Evolutionary conservation across 2,797 vertebrate genomes (phyloP).

Genomic region (Catharus ustulatus): DNA sequence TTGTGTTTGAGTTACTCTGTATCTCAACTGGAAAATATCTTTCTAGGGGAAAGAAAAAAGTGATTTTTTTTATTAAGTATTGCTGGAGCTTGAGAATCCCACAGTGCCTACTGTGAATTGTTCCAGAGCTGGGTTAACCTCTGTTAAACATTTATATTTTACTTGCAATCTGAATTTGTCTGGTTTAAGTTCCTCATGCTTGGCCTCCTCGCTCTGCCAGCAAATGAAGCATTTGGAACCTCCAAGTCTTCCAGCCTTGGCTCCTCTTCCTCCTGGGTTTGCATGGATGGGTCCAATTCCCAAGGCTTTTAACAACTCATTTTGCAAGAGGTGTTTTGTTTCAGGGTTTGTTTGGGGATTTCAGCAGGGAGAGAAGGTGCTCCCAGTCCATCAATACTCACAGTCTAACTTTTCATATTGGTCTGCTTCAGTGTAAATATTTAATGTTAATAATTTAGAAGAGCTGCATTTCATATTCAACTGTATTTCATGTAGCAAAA

Average conservation of each 20-base stretch:
- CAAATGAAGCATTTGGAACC: neutral
- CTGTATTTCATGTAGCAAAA: neutral
- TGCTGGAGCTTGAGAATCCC: neutral
- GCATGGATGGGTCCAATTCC: neutral
- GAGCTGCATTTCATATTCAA: neutral
- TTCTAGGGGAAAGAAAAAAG: neutral
- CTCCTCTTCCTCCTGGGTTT: neutral
- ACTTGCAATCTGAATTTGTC: neutral
- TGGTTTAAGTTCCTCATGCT: neutral
- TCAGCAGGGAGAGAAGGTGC: neutral
- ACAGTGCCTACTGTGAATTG: neutral
- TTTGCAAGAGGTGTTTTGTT: neutral
- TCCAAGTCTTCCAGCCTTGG: neutral
- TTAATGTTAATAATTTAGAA: neutral
- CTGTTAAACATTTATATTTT: neutral
- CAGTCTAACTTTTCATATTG: neutral
- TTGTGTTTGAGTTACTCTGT: neutral
- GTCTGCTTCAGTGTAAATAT: neutral
- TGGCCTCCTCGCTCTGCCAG: neutral
- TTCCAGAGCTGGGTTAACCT: neutral
- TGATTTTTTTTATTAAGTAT: neutral
- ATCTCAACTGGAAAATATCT: neutral
- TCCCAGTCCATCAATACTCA: neutral
- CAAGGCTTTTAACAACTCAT: neutral
- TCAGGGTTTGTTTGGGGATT: neutral